Base-by-base conservation (phyloP, 2,888 invertebrate species). In the Spisula subtruncata region DNA sequence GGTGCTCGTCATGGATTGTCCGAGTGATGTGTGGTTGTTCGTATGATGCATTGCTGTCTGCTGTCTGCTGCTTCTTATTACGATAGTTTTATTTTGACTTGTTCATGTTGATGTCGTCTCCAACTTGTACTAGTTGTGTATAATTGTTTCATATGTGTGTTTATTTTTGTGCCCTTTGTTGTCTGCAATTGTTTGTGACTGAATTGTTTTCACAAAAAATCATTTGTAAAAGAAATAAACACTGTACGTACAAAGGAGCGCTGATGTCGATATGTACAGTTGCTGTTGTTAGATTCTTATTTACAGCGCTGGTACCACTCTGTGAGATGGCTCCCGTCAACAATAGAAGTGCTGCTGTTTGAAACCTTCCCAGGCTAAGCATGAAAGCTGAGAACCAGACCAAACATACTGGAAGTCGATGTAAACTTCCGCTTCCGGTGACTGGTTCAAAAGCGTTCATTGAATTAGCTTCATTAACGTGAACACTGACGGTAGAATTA, bases 401-500 rank as follows among this genome's bases (percentile, higher is more conserved):
- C 35, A 85, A 80, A 32, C 14, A 80, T 56, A 75, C 46, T 10
- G 85, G 80, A 51, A 85, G 35, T 46, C n/a, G 25, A 1, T 29
- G n/a, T 1, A 35, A 18, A 85, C 80, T 90, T 90, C 90, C 90
- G 84, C 60, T 85, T 71, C 89, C 84, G 79, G 86, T 85, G 4
- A 66, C 85, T 18, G 85, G 82, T 32, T 88, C 88, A 46, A 48
- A 79, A 16, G 80, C 35, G 54, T 18, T 0, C 4, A 18, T n/a
- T 20, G 51, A 35, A 80, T 56, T 20, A n/a, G 41, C 46, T 81
- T 89, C 84, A 48, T 48, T 32, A 0, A 89, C 75, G 8, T 29
- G 25, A 46, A 89, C 32, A 32, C 79, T 84, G 32, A 83, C 48
- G 10, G 84, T 66, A 16, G 83, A 84, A 35, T 81, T 81, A 5